Evolutionary conservation across 1,140 invertebrate species (phyloP), one percentile per base, ranked within the genome.

Genomic region (Laupala kohalensis): DNA sequence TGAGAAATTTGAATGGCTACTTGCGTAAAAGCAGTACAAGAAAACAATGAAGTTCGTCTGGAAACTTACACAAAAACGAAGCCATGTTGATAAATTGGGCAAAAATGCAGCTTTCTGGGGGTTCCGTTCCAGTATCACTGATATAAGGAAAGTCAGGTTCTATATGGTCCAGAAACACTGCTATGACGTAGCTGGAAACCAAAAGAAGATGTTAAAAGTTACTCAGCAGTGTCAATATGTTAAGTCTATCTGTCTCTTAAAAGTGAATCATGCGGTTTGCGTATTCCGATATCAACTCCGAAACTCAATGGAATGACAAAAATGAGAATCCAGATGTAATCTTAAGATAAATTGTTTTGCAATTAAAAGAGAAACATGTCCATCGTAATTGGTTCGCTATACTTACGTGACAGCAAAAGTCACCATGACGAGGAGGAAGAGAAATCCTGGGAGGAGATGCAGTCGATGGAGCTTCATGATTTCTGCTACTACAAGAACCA

Each of bases 51-150:
- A n/a, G n/a, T n/a, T n/a, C n/a, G n/a, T n/a, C n/a, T n/a, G n/a
- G n/a, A n/a, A n/a, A 87, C 87, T 87, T 83, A 92, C 90, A 80
- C 53, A 92, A 77, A 68, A 88, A 81, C 69, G 89, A 85, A 63
- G 85, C 85, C 63, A 91, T 83, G 77, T 92, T 92, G 25, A 93
- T 83, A 24, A 90, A 79, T 79, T 91, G 89, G 15, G 86, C 89
- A 78, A 93, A 93, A 69, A 92, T 85, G 78, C 90, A 92, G 78
- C 89, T 91, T 76, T 92, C 91, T 27, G 91, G 91, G 12, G 89
- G 84, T 73, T 85, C 83, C 5, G 90, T 88, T 5, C 88, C 90
- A 15, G 89, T 87, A 78, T 93, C 91, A 76, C 89, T 91, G 70
- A 93, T 92, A 76, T 92, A 93, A 1, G 90, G 90, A 75, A 92